Evolutionary conservation across 2,797 vertebrate species (phyloP).

Genomic region (Delichon dasypus): DNA sequence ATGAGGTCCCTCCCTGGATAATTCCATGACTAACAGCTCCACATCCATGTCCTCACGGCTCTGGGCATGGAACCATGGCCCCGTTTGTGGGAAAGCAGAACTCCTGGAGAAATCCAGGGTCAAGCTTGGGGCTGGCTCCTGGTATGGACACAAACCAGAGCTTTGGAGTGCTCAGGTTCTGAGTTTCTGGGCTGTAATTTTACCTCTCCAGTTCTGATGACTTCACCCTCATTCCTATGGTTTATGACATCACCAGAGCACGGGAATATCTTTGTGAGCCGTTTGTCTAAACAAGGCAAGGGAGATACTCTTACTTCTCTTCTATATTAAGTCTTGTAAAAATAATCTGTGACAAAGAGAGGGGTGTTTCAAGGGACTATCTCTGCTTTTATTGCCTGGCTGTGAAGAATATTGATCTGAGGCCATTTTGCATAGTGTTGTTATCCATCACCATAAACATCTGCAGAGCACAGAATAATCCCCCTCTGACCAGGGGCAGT

Average conservation of each 20-base stretch:
- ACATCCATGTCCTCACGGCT: not conserved
- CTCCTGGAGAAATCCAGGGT: slow-evolving; percentile 7
- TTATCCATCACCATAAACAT: not conserved
- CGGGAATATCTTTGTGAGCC: not conserved
- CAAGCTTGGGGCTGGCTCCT: not conserved
- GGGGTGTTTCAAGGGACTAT: not conserved
- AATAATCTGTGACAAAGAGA: not conserved
- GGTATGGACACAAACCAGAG: not conserved
- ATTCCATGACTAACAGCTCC: not conserved
- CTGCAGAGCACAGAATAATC: not conserved
- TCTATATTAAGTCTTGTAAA: not conserved
- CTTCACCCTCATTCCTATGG: not conserved
- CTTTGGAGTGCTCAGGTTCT: not conserved
- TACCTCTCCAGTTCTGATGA: slow-evolving; percentile 18
- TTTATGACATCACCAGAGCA: not conserved
- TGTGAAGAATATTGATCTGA: not conserved
- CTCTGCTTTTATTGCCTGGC: not conserved
- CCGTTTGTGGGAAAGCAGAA: not conserved
- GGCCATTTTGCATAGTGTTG: not conserved
- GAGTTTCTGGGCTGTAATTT: slow-evolving; percentile 27
- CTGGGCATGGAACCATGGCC: not conserved
- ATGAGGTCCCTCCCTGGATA: not conserved
- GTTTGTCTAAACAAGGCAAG: not conserved
- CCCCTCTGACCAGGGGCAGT: not conserved
- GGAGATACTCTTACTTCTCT: not conserved